Evolutionary conservation across 2,888 invertebrate species (phyloP), one percentile per base, ranked within the genome.

Genomic region (Macrosiphum euphorbiae): DNA sequence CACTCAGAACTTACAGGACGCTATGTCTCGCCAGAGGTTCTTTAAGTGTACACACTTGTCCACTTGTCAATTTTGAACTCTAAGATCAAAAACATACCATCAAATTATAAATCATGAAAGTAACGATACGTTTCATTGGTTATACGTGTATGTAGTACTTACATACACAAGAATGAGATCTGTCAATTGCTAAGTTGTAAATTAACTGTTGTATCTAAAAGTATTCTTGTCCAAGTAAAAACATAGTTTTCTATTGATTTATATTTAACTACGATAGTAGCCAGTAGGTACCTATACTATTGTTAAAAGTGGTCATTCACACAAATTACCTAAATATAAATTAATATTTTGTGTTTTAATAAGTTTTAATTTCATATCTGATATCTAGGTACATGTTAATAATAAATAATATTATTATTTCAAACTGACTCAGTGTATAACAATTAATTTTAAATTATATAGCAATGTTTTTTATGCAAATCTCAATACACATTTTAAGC

Each of bases 21-120:
- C 85, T 26, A 85, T 85, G 85, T 28, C 85, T 4, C 44, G 85
- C 85, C 85, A 85, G 85, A 28, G 85, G 28, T 85, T 85, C 85
- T 28, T 61, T 13, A 28, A 61, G 61, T 61, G 28, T 61, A 61
- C 61, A 61, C 11, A 44, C 44, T 44, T n/a, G n/a, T n/a, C n/a
- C n/a, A n/a, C n/a, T n/a, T 44, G 44, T 7, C 44, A 44, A 44
- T 44, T 44, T 44, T 44, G 44, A 44, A 44, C 44, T 44, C 44
- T 44, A 44, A 4, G 44, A 44, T 44, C 44, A 44, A 44, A 44
- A 44, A 44, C 44, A 44, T 44, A 44, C 44, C 7, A 44, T 44
- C 44, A 44, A 44, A 44, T 7, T 44, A 44, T 44, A 44, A 28
- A 58, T 24, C 26, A 58, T 58, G 26, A 26, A 8, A 8, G 8